Evolutionary conservation across 64 coral and sea anemone species (phyloP).

Genomic region (Stichodactyla helianthus): DNA sequence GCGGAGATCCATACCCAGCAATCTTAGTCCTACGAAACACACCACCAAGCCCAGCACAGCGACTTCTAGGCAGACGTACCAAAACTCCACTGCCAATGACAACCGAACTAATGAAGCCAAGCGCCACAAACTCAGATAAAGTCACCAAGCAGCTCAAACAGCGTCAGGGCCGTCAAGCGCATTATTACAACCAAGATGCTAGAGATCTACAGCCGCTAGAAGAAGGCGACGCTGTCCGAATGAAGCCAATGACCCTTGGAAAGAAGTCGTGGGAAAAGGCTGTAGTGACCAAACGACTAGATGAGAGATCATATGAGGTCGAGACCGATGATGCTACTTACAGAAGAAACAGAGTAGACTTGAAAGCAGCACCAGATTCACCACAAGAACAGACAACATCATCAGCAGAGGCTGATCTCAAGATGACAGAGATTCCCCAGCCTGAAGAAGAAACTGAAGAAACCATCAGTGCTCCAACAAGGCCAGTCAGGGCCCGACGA

Average conservation of each 20-base stretch:
- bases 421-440: background rate
- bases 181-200: conserved; percentile 59
- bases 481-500: background rate
- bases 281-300: background rate
- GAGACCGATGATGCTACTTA: conserved; percentile 4
- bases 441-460: no score
- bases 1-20: conserved; percentile 38
- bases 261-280: conserved; percentile 28
- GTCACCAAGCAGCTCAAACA: background rate
- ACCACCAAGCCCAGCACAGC: conserved; percentile 37
- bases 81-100: conserved; percentile 43
- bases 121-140: background rate
- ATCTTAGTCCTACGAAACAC: conserved; percentile 38
- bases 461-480: no score
- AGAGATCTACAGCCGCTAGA: conserved; percentile 38
- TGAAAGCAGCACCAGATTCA: background rate
- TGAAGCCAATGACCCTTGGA: conserved; percentile 42
- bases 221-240: conserved; percentile 39
- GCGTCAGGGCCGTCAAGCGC: no score
- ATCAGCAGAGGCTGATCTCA: background rate
- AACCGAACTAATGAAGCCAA: background rate
- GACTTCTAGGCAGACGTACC: conserved; percentile 25
- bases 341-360: conserved; percentile 17
- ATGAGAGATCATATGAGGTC: conserved; percentile 29
- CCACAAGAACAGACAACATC: background rate